Percentiles rank a stretch among this genome's conserved stretches.
Conservation (phyloP, 2,888 invertebrate species). For the Nudaria mundana region DNA sequence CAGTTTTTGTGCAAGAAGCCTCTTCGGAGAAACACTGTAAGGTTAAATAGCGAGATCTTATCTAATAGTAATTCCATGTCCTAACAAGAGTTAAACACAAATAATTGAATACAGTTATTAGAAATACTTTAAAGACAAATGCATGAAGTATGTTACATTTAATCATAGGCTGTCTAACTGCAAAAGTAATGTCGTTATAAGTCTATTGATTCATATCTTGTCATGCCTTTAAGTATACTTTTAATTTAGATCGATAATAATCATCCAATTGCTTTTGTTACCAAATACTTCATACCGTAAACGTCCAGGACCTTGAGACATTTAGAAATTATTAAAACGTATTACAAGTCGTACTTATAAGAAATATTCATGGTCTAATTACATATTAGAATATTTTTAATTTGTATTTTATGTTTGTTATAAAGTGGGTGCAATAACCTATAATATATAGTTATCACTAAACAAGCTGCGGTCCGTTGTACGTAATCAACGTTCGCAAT, state of each 20-base stretch:
- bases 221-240: conserved; percentile 45
- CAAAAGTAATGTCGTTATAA: conserved; percentile 32
- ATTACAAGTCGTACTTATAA: conserved; percentile 20
- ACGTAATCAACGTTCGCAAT: conserved; percentile 12
- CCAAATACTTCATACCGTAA: conserved; percentile 37
- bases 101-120: not conserved
- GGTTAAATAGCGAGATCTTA: no score
- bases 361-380: conserved; percentile 34
- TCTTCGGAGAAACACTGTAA: no score
- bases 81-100: no score
- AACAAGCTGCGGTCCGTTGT: conserved; percentile 4
- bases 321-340: conserved; percentile 25
- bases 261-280: conserved; percentile 38
- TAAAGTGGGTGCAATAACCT: conserved; percentile 16
- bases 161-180: conserved; percentile 15
- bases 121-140: conserved; percentile 1
- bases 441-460: conserved; percentile 15
- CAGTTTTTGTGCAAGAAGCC: no score
- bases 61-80: no score
- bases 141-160: conserved; percentile 3
- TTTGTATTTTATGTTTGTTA: conserved; percentile 21
- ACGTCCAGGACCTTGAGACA: conserved; percentile 32
- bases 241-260: conserved; percentile 49
- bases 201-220: conserved; percentile 47
- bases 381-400: conserved; percentile 22